Base-by-base conservation (phyloP, 2,113 vertebrate species). In the Lagopus muta region DNA sequence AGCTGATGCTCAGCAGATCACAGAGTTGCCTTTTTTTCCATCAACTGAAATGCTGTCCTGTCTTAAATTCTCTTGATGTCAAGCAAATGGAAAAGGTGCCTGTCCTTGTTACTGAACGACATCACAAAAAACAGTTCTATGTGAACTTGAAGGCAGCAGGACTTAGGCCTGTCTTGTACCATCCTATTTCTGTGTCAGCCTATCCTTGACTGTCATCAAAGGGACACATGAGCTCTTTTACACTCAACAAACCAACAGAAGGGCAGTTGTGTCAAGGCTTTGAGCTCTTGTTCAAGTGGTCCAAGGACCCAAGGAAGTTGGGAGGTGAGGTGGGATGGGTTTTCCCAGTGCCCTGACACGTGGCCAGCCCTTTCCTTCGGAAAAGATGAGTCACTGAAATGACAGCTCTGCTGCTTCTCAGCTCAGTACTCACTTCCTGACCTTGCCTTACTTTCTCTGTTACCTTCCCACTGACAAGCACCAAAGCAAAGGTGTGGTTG, bases 181-280 rank as follows among this genome's bases (percentile, higher is more conserved):
- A 6, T 8, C 34, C 62, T 34, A 13, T 6, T 38, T 8, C 27
- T 30, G 57, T 40, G 27, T 64, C 61, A 64, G 38, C 55, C 55
- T 4, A 17, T 8, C 38, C 5, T 14, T 30, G 64, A 27, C 13
- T 11, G 43, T 38, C 19, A 1, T 2, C 13, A 10, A 19, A 66
- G n/a, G 38, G 71, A 47, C 24, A 7, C 1, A 0, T 0, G 2
- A 55, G 66, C 45, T 60, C 5, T 6, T 60, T 19, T 17, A 6
- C 5, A 2, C 22, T 8, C 24, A 12, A 36, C 71, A 30, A 1
- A 18, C 19, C 0, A 3, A 15, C 8, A 7, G 69, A 19, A 40
- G n/a, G 13, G 32, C 1, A 2, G 6, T 17, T 34, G 22, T n/a
- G 34, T 9, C 42, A 15, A 36, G 34, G 27, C 2, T 0, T 36